phyloP scores from a whole-genome alignment of 2,797 vertebrate species.

The Phoxinus dragarum region DNA sequence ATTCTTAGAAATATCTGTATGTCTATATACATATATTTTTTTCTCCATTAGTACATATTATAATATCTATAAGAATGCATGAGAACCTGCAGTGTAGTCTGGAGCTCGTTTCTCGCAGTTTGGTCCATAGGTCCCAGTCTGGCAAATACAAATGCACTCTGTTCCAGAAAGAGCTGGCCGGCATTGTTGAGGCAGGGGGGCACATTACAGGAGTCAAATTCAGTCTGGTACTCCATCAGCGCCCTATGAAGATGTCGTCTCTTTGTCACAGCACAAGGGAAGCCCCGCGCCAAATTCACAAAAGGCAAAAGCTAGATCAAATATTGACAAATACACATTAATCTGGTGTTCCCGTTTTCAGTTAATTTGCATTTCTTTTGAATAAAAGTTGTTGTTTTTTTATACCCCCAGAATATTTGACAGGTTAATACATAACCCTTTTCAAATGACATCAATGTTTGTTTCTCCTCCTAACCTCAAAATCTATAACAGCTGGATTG shows the following conservation, averaged over 20 bases:
- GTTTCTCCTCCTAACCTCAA: slow-evolving; percentile 75
- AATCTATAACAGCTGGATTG: slow-evolving; percentile 85
- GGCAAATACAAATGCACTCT: slow-evolving; percentile 89
- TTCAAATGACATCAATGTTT: neutral
- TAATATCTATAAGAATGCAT: neutral
- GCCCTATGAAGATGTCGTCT: slow-evolving; percentile 84
- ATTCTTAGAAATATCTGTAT: no score
- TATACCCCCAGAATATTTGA: neutral
- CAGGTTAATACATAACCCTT: neutral
- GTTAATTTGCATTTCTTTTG: neutral
- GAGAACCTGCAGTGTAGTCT: slow-evolving; percentile 79
- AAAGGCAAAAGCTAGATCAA: slow-evolving; percentile 81
- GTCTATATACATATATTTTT: neutral
- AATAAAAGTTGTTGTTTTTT: neutral
- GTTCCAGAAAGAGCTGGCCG: slow-evolving; percentile 80
- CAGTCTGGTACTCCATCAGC: slow-evolving; percentile 79
- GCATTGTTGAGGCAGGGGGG: slow-evolving; percentile 91
- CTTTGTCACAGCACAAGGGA: slow-evolving; percentile 89
- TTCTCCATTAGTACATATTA: neutral
- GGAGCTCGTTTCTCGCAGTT: slow-evolving; percentile 84
- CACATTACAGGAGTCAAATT: slow-evolving; percentile 88
- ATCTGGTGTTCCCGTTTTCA: neutral
- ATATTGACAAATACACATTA: slow-evolving; percentile 37
- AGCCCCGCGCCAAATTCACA: slow-evolving; percentile 81
- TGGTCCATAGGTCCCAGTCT: slow-evolving; percentile 84